A percentile compares a stretch with the other conserved stretches of the same genome.
Conservation (phyloP, 2,888 invertebrate species). For the Silvanus unidentatus region DNA sequence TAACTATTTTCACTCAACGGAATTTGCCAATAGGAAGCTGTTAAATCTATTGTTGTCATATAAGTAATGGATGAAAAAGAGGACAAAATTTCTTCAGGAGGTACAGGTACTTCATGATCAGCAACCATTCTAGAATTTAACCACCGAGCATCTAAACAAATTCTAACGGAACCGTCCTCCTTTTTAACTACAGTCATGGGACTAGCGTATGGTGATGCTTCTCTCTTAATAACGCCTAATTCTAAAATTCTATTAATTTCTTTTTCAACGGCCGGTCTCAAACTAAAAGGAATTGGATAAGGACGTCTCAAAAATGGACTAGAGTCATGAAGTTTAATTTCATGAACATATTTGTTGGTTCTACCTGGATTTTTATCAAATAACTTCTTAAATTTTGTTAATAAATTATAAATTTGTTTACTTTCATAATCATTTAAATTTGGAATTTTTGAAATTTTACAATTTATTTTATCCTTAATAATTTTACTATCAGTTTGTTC, state of each 20-base stretch:
- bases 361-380: slow-evolving; percentile 21
- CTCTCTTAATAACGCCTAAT: slow-evolving; percentile 29
- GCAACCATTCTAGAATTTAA: slow-evolving; percentile 30
- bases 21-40: slow-evolving; percentile 12
- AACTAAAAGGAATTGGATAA: slow-evolving; percentile 31
- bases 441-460: slow-evolving; percentile 1
- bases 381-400: slow-evolving; percentile 9
- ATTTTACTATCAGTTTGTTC: neutral
- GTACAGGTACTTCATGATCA: slow-evolving; percentile 25
- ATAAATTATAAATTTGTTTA: slow-evolving; percentile 6
- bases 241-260: slow-evolving; percentile 29
- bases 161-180: slow-evolving; percentile 28
- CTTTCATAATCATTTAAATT: slow-evolving; percentile 4
- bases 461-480: neutral
- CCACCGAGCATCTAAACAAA: slow-evolving; percentile 32
- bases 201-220: slow-evolving; percentile 29
- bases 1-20: slow-evolving; percentile 9
- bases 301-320: slow-evolving; percentile 23
- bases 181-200: slow-evolving; percentile 30
- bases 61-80: slow-evolving; percentile 17
- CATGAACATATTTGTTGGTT: slow-evolving; percentile 22
- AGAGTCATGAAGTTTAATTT: slow-evolving; percentile 20
- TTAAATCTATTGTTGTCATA: slow-evolving; percentile 11
- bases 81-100: slow-evolving; percentile 20
- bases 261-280: slow-evolving; percentile 23